phyloP scores from a whole-genome alignment of 2,113 vertebrate species.

The Amblyopsis rosae region DNA sequence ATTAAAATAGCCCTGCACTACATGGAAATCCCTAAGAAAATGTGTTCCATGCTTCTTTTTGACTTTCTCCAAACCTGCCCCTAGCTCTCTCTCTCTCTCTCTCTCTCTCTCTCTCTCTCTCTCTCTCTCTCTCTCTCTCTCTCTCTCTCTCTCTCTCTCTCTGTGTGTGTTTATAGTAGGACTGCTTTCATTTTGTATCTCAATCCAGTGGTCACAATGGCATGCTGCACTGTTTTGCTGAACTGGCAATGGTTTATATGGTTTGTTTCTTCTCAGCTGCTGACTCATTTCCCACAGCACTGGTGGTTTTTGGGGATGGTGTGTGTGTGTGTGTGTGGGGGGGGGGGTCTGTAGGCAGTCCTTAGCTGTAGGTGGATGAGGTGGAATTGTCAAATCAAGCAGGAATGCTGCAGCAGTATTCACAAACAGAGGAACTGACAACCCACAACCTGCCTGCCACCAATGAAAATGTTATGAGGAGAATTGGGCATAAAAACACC shows the following conservation, averaged over 20 bases:
- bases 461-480: constrained; percentile 4
- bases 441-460: constrained; percentile 24
- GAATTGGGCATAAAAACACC: constrained; percentile 14
- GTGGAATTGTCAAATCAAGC: constrained; percentile 31
- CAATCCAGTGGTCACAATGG: constrained; percentile 36
- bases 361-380: constrained; percentile 37
- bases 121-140: too few relatives aligned
- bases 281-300: constrained; percentile 72
- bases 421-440: constrained; percentile 19
- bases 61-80: constrained; percentile 31
- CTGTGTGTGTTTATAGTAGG: constrained; percentile 50
- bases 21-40: not conserved
- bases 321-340: constrained; percentile 29
- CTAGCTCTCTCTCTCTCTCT: constrained; percentile 22
- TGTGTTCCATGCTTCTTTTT: constrained; percentile 26
- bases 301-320: constrained; percentile 51
- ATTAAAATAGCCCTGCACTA: too few relatives aligned
- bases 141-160: too few relatives aligned
- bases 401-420: constrained; percentile 27
- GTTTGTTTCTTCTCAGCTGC: constrained; percentile 61
- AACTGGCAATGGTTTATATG: constrained; percentile 50
- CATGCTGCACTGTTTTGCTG: constrained; percentile 14
- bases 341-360: constrained; percentile 39
- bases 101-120: too few relatives aligned
- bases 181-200: constrained; percentile 18